A percentile compares a stretch with the other conserved stretches of the same genome.
These are phyloP conservation scores for Drosophila differens DNA, from an alignment of 2,888 invertebrate genomes.

Conservation along the genomic window DNA sequence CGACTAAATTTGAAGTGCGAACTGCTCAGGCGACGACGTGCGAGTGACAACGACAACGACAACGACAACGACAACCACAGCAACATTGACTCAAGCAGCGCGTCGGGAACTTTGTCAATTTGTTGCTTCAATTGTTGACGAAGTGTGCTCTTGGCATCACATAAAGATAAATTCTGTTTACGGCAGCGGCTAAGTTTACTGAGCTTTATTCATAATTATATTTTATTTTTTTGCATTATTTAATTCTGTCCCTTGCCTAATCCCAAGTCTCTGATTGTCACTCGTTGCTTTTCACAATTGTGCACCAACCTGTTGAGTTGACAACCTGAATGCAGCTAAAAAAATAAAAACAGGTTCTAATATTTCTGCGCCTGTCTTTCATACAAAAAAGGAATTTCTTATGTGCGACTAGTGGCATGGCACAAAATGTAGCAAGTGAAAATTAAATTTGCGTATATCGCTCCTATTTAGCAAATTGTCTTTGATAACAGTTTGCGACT, in stretches of 20 bases:
- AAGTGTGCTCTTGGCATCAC: constrained; percentile 7
- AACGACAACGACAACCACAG: constrained; percentile 5
- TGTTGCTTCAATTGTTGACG: constrained; percentile 27
- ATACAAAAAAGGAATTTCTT: constrained; percentile 21
- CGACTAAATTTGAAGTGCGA: constrained; percentile 33
- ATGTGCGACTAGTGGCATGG: constrained; percentile 3
- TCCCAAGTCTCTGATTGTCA: background rate
- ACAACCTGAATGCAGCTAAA: constrained; percentile 20
- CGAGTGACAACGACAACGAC: constrained; percentile 32
- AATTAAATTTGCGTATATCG: background rate
- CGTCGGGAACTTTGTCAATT: constrained; percentile 23
- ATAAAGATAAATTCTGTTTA: constrained; percentile 55
- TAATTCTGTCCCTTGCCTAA: constrained; percentile 16
- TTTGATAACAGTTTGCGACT: background rate
- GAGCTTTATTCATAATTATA: constrained; percentile 24
- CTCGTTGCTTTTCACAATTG: background rate
- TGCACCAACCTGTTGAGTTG: constrained; percentile 47
- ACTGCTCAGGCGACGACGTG: constrained; percentile 28
- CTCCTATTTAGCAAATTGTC: background rate
- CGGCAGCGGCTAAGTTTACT: constrained; percentile 24
- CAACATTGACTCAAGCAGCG: constrained; percentile 8
- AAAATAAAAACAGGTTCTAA: constrained; percentile 55
- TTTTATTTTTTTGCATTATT: constrained; percentile 5
- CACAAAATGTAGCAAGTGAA: constrained; percentile 1
- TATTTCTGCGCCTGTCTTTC: constrained; percentile 18